These are phyloP conservation scores for Cheilosia vulpina DNA, from an alignment of 2,888 invertebrate species.

Conservation along the genomic window DNA sequence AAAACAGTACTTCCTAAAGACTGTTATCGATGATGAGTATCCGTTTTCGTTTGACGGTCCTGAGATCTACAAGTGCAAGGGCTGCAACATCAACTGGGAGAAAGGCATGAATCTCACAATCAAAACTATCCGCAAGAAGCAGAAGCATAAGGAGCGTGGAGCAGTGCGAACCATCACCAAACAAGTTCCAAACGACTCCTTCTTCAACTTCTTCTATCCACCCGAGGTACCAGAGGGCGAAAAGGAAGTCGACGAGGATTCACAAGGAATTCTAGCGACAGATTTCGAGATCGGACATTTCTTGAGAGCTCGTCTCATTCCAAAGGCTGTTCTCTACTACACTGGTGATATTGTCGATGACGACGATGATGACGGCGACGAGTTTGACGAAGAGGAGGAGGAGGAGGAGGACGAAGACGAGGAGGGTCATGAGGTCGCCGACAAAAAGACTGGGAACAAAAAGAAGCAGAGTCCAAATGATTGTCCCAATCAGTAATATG, in stretches of 20 bases:
- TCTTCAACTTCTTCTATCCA: slow-evolving; percentile 99
- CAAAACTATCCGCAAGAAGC: slow-evolving; percentile 98
- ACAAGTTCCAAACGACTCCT: slow-evolving; percentile 97
- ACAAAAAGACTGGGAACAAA: slow-evolving; percentile 78
- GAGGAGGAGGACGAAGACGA: slow-evolving; percentile 87
- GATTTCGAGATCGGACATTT: slow-evolving; percentile 99
- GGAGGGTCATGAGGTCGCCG: slow-evolving; percentile 82
- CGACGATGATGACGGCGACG: slow-evolving; percentile 89
- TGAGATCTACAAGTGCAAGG: slow-evolving; percentile 85
- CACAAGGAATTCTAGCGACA: slow-evolving; percentile 91
- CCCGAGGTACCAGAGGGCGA: slow-evolving; percentile 93
- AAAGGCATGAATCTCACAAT: slow-evolving; percentile 98
- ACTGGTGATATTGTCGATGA: slow-evolving; percentile 95
- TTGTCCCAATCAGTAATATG: slow-evolving; percentile 89
- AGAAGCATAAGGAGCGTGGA: slow-evolving; percentile 98
- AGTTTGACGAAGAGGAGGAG: slow-evolving; percentile 85
- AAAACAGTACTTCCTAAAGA: slow-evolving; percentile 97
- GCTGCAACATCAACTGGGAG: slow-evolving; percentile 98
- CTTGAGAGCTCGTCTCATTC: slow-evolving; percentile 97
- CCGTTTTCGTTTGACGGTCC: slow-evolving; percentile 98
- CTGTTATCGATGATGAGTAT: slow-evolving; percentile 93
- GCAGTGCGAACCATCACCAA: slow-evolving; percentile 97
- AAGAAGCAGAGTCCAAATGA: slow-evolving; percentile 85
- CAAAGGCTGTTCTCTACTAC: slow-evolving; percentile 98
- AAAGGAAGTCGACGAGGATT: slow-evolving; percentile 94